Evolutionary conservation across 2,888 invertebrate species (phyloP).

Genomic region (Campoplex nolae): DNA sequence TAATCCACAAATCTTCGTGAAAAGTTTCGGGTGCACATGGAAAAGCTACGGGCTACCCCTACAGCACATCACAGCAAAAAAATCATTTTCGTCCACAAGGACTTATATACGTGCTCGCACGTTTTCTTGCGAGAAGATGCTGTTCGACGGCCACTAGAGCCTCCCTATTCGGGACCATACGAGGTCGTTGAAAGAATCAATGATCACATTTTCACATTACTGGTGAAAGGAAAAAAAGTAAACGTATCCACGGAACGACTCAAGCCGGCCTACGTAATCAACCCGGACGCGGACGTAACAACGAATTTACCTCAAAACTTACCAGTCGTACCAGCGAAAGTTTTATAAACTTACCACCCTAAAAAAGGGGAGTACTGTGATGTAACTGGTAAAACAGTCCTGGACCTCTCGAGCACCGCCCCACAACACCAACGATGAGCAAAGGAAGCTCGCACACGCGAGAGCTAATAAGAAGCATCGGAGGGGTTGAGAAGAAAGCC

Average conservation of each 20-base stretch:
- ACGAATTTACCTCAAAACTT: no score
- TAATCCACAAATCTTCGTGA: slow-evolving; percentile 33
- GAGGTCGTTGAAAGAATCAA: background rate
- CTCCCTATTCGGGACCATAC: background rate
- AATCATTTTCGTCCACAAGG: slow-evolving; percentile 38
- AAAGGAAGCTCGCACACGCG: no score
- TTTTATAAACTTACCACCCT: no score
- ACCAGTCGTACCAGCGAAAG: no score
- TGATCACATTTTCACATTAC: background rate
- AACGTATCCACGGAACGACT: background rate
- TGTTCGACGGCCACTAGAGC: background rate
- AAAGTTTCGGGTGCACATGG: slow-evolving; percentile 54
- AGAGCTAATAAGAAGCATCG: no score
- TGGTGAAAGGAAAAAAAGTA: background rate
- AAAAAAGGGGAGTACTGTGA: no score
- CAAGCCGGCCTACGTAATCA: slow-evolving; percentile 1
- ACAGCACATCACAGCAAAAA: slow-evolving; percentile 50
- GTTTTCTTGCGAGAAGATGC: slow-evolving; percentile 12
- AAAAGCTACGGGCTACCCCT: slow-evolving; percentile 26
- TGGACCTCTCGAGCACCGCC: no score
- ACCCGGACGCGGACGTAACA: background rate
- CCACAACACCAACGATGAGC: no score
- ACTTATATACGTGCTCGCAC: background rate
- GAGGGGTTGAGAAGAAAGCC: no score
- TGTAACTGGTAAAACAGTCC: no score